These are phyloP conservation scores for Diphyllodes magnificus DNA, from an alignment of 2,113 vertebrate genomes.

Conservation along the genomic window DNA sequence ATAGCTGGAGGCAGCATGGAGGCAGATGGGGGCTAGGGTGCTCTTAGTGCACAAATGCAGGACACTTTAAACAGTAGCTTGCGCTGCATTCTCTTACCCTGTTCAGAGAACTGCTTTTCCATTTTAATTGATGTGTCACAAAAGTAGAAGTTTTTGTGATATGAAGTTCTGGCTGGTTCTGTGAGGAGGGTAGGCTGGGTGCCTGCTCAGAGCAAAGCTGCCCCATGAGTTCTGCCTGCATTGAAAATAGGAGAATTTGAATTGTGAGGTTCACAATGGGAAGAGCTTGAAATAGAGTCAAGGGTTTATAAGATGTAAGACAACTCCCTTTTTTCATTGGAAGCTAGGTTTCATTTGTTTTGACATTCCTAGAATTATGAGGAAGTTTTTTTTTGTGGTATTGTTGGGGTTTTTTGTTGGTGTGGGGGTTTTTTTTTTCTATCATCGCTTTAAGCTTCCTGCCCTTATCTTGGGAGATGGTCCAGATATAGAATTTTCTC, in stretches of 20 bases:
- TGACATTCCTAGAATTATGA: background rate
- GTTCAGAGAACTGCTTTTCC: background rate
- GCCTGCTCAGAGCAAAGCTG: background rate
- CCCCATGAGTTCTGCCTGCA: background rate
- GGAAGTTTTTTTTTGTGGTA: background rate
- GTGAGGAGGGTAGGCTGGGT: background rate
- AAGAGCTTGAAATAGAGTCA: background rate
- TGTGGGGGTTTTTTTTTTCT: background rate
- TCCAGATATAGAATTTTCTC: background rate
- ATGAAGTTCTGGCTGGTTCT: background rate
- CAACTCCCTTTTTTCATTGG: background rate
- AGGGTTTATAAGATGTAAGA: background rate
- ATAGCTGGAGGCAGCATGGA: background rate
- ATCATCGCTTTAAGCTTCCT: background rate
- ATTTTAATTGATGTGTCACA: background rate
- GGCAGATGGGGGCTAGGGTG: background rate
- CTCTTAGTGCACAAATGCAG: background rate
- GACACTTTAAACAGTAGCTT: background rate
- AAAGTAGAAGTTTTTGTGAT: background rate
- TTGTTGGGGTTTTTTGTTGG: background rate
- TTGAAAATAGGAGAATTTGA: background rate
- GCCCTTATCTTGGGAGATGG: background rate
- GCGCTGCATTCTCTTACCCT: background rate
- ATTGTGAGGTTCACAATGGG: background rate
- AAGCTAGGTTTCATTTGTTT: background rate